A percentile compares a stretch with the other conserved stretches of the same genome.
phyloP scores from a whole-genome alignment of 1,140 invertebrate genomes.

The Thaumetopoea pityocampa region DNA sequence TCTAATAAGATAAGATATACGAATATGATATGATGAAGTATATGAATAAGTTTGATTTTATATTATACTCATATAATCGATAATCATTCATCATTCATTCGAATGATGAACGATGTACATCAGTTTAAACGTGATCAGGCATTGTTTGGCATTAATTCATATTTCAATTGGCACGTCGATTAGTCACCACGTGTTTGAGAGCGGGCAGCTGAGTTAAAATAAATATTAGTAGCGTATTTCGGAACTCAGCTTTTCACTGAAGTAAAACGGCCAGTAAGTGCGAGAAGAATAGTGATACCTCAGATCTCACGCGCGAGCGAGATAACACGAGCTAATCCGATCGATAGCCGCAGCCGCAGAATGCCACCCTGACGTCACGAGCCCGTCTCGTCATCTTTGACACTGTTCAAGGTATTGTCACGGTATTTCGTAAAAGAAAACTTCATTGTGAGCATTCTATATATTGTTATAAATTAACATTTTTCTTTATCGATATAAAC shows the following conservation, averaged over 20 bases:
- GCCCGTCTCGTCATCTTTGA: slow-evolving; percentile 68
- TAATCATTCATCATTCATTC: too few relatives aligned
- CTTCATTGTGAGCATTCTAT: slow-evolving; percentile 33
- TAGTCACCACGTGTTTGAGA: slow-evolving; percentile 52
- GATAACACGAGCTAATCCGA: slow-evolving; percentile 52
- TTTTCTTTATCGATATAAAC: too few relatives aligned
- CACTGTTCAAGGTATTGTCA: slow-evolving; percentile 67
- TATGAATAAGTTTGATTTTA: too few relatives aligned
- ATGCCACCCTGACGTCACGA: slow-evolving; percentile 67
- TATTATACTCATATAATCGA: too few relatives aligned
- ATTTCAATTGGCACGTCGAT: too few relatives aligned
- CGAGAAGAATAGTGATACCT: slow-evolving; percentile 36
- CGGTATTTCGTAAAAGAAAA: slow-evolving; percentile 55
- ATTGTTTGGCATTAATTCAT: too few relatives aligned
- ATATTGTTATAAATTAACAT: too few relatives aligned
- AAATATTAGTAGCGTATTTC: slow-evolving; percentile 74
- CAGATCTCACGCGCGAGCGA: slow-evolving; percentile 36
- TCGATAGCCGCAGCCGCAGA: slow-evolving; percentile 75
- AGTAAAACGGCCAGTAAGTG: slow-evolving; percentile 29
- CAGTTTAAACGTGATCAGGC: too few relatives aligned
- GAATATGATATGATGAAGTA: too few relatives aligned
- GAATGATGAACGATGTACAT: too few relatives aligned
- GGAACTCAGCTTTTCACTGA: slow-evolving; percentile 58
- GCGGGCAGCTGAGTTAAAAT: slow-evolving; percentile 67
- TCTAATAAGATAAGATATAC: too few relatives aligned